Conservation (phyloP, 1,140 invertebrate genomes). For the Epicauta chinensis region DNA sequence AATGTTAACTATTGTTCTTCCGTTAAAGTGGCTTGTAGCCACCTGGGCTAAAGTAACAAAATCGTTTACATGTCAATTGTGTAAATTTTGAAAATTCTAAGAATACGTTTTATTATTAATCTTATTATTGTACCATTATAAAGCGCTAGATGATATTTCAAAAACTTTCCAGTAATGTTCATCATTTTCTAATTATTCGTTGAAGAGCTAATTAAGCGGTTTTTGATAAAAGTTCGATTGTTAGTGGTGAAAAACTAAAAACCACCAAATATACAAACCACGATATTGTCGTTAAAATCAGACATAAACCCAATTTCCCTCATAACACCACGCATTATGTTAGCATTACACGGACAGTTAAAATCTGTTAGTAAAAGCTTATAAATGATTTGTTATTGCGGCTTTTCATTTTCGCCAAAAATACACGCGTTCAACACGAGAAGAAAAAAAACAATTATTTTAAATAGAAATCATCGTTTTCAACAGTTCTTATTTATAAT, state of each 20-base stretch:
- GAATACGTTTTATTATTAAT: too few relatives aligned
- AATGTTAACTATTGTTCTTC: slow-evolving; percentile 29
- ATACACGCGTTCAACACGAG: slow-evolving; percentile 9
- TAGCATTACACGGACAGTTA: slow-evolving; percentile 42
- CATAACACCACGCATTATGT: slow-evolving; percentile 41
- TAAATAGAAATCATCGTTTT: neutral
- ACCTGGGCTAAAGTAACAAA: slow-evolving; percentile 22
- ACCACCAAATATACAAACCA: slow-evolving; percentile 34
- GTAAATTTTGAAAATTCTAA: too few relatives aligned
- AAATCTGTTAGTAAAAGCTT: slow-evolving; percentile 43
- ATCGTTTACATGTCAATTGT: slow-evolving; percentile 13
- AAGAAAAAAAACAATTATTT: neutral
- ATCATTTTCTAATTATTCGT: too few relatives aligned
- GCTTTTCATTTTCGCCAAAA: slow-evolving; percentile 38
- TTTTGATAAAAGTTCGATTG: too few relatives aligned
- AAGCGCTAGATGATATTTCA: too few relatives aligned
- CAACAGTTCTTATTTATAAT: neutral
- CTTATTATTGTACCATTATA: too few relatives aligned
- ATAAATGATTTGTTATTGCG: slow-evolving; percentile 42
- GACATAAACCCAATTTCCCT: slow-evolving; percentile 39
- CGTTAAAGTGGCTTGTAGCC: slow-evolving; percentile 23
- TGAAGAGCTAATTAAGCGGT: too few relatives aligned
- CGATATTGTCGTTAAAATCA: slow-evolving; percentile 37
- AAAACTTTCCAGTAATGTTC: too few relatives aligned
- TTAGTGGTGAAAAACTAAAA: slow-evolving; percentile 29